Percentiles rank a stretch among this genome's conserved stretches.
These are phyloP conservation scores for Lagria hirta DNA, from an alignment of 2,888 invertebrate genomes.

Conservation along the genomic window DNA sequence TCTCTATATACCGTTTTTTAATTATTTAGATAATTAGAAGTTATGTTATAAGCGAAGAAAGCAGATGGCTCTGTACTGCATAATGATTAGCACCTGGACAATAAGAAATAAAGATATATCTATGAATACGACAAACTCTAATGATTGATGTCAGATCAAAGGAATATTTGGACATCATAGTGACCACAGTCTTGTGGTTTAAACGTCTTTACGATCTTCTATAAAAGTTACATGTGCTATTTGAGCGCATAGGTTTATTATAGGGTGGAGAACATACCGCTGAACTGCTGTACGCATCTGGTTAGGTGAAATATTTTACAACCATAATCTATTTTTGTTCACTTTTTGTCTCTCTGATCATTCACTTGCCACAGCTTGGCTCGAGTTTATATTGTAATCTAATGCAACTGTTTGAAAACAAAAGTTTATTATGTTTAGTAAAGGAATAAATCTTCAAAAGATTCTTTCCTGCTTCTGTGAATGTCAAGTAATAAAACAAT, in stretches of 20 bases:
- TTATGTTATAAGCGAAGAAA: no score
- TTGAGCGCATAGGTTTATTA: slow-evolving; percentile 17
- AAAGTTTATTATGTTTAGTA: no score
- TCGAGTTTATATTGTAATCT: slow-evolving; percentile 10
- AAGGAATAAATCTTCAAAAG: no score
- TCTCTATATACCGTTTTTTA: no score
- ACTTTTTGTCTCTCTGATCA: slow-evolving; percentile 20
- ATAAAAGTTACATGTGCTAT: slow-evolving; percentile 32
- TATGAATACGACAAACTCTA: slow-evolving; percentile 7
- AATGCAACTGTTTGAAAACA: slow-evolving; percentile 7
- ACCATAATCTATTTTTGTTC: slow-evolving; percentile 38
- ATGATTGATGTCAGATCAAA: slow-evolving; percentile 20
- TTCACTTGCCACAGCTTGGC: slow-evolving; percentile 6
- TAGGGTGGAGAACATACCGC: slow-evolving; percentile 32
- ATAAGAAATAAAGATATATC: slow-evolving; percentile 16
- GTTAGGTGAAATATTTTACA: slow-evolving; percentile 29
- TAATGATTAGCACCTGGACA: slow-evolving; percentile 12
- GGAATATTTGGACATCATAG: slow-evolving; percentile 16
- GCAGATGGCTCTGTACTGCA: slow-evolving; percentile 2
- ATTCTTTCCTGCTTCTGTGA: no score
- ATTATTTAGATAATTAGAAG: no score
- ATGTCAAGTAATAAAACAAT: no score
- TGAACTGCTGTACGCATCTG: slow-evolving; percentile 39
- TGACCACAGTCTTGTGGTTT: slow-evolving; percentile 36
- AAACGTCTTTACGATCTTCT: slow-evolving; percentile 31